Evolutionary conservation across 1,140 invertebrate species (phyloP), one percentile per base, ranked within the genome.

Genomic region (Zaprionus davidi): DNA sequence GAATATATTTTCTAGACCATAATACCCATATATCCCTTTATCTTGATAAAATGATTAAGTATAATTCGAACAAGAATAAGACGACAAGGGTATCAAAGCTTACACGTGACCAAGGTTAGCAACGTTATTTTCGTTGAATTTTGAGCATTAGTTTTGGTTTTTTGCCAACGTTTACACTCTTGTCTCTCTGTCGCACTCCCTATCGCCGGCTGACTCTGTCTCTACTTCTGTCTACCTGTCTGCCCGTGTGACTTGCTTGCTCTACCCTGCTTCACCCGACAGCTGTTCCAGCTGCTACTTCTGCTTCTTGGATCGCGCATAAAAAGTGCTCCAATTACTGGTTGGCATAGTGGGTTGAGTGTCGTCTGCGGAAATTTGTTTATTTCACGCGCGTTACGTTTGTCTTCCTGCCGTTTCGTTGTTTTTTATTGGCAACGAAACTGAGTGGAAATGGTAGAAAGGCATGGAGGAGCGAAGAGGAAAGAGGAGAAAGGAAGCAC

Each of bases 311-410:
- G 62, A 49, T 71, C 73, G 62, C 51, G 65, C 69, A 77, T 77
- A 77, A 79, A 79, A 80, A 75, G 70, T 81, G 85, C 81, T 81
- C 85, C 84, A 88, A 88, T 90, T 88, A 88, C 84, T 84, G 81
- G 84, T 90, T 88, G 84, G 84, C 84, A 90, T 84, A 88, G 84
- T 90, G 76, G 85, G 84, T 88, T 81, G 85, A 90, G 84, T 84
- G 84, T 88, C 84, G 84, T 88, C 81, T 76, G 75, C 81, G 84
- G 84, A 88, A 88, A 90, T 88, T 88, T 88, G 84, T 88, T 88
- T 88, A 88, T 88, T 88, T 88, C 90, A 88, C 84, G 84, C 84
- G 81, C 81, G 70, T 72, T 84, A 81, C 83, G 81, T 87, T 90
- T 83, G 77, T 76, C 69, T 78, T 74, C 51, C 56, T 69, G 62